These are phyloP conservation scores for Morpho helenor DNA, from an alignment of 2,888 invertebrate species.

Conservation along the genomic window DNA sequence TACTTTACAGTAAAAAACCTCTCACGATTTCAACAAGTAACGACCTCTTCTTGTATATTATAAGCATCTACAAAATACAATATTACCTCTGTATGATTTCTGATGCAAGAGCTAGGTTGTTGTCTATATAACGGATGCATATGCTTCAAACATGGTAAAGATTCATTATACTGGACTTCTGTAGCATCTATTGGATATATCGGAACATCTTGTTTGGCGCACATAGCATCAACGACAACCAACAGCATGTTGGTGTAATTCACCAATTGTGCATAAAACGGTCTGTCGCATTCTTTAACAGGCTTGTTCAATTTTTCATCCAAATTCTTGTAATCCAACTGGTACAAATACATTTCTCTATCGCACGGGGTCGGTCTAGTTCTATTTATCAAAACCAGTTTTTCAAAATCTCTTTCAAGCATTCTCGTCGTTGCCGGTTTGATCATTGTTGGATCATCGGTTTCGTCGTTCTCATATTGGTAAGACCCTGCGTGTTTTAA, in stretches of 20 bases:
- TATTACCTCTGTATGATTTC: conserved; percentile 84
- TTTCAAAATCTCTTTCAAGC: conserved; percentile 80
- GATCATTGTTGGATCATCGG: conserved; percentile 57
- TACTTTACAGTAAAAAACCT: too few species aligned
- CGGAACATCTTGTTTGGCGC: conserved; percentile 71
- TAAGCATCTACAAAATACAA: not conserved
- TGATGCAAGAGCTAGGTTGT: conserved; percentile 87
- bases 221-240: conserved; percentile 85
- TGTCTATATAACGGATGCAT: conserved; percentile 81
- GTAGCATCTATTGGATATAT: conserved; percentile 60
- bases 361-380: conserved; percentile 93
- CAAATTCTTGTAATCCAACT: conserved; percentile 67
- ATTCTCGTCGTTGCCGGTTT: conserved; percentile 64
- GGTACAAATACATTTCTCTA: conserved; percentile 82
- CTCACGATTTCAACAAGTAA: too few species aligned
- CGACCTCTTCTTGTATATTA: too few species aligned
- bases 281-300: conserved; percentile 67
- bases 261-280: conserved; percentile 86
- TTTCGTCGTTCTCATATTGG: conserved; percentile 73
- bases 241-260: conserved; percentile 88
- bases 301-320: conserved; percentile 73
- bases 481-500: conserved; percentile 44
- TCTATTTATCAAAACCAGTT: conserved; percentile 83
- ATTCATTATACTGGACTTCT: conserved; percentile 78
- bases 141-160: conserved; percentile 79